phyloP scores from a whole-genome alignment of 2,113 vertebrate genomes.

The Rallus limicola region DNA sequence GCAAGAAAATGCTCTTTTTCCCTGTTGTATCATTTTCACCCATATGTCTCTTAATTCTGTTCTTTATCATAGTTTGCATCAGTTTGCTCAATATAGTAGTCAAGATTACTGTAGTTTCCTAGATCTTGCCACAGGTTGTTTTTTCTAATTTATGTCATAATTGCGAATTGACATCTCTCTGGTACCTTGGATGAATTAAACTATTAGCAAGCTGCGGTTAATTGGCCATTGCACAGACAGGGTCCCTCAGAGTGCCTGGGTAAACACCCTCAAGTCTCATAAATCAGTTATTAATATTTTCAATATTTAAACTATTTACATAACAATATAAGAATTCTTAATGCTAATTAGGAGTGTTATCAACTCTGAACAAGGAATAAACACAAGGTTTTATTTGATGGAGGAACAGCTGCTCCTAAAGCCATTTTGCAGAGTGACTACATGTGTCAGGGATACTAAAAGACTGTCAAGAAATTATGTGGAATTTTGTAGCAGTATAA shows the following conservation, averaged over 20 bases:
- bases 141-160: neutral
- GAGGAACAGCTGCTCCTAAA: neutral
- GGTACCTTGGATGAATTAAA: neutral
- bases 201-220: neutral
- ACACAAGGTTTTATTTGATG: neutral
- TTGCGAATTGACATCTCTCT: neutral
- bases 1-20: neutral
- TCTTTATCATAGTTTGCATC: neutral
- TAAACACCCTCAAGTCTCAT: neutral
- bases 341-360: neutral
- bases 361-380: neutral
- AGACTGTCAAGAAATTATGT: neutral
- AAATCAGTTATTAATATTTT: neutral
- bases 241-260: neutral
- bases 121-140: accelerated
- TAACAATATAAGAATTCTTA: neutral
- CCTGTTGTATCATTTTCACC: neutral
- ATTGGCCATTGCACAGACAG: neutral
- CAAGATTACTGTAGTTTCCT: neutral
- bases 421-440: neutral
- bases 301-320: neutral
- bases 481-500: neutral
- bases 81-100: neutral
- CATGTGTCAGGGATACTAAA: neutral
- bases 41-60: neutral